Evolutionary conservation across 2,797 vertebrate species (phyloP).

Genomic region (Hafferia zeledoni): DNA sequence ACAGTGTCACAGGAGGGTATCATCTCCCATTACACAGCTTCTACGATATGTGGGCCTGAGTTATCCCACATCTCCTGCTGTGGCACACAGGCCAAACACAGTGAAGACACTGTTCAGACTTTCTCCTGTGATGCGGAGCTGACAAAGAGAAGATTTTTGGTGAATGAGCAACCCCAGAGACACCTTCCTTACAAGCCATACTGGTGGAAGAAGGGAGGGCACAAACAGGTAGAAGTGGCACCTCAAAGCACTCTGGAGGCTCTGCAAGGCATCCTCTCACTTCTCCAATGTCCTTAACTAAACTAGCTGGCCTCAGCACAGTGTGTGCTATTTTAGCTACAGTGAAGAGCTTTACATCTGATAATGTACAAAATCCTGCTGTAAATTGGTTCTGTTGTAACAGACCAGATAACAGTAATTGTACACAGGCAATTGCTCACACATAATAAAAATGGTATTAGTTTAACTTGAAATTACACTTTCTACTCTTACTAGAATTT

Average conservation of each 20-base stretch:
- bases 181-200: background rate
- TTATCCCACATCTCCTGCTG: background rate
- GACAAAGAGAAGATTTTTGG: background rate
- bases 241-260: background rate
- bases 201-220: background rate
- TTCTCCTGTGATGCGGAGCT: background rate
- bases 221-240: background rate
- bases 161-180: background rate
- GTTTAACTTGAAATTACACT: background rate
- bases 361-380: background rate
- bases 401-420: background rate
- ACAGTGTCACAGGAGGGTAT: background rate
- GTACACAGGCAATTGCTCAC: background rate
- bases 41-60: background rate
- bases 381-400: background rate
- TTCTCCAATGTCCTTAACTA: background rate
- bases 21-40: accelerated
- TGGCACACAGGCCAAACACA: background rate
- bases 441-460: background rate
- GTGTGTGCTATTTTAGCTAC: background rate
- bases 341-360: background rate
- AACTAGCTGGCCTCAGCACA: background rate
- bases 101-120: background rate
- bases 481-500: background rate
- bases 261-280: background rate